These are phyloP conservation scores for Zaprionus obscuricornis DNA, from an alignment of 2,888 invertebrate species.

Conservation along the genomic window DNA sequence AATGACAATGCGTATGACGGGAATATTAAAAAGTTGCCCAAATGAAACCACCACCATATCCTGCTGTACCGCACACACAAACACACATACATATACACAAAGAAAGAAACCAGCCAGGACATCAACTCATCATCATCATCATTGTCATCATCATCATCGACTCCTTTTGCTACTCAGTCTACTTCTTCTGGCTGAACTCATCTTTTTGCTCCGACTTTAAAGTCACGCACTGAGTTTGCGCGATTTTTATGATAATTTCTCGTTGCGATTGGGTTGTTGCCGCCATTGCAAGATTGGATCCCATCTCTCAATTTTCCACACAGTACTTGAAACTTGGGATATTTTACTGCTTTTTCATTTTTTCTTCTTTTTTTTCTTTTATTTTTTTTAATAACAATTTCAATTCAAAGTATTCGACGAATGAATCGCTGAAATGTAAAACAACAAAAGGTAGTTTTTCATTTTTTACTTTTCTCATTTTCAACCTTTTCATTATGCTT, in stretches of 20 bases:
- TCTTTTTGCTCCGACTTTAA: slow-evolving; percentile 51
- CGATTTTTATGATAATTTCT: slow-evolving; percentile 77
- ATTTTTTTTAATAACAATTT: slow-evolving; percentile 63
- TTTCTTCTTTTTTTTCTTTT: slow-evolving; percentile 12
- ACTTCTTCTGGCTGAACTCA: background rate
- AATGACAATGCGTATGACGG: slow-evolving; percentile 76
- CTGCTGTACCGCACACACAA: slow-evolving; percentile 22
- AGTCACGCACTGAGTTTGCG: slow-evolving; percentile 75
- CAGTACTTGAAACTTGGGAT: slow-evolving; percentile 28
- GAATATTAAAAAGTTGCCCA: slow-evolving; percentile 76
- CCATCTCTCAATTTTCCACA: slow-evolving; percentile 22
- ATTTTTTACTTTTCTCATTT: slow-evolving; percentile 14
- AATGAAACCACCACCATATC: slow-evolving; percentile 35
- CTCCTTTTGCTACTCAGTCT: slow-evolving; percentile 7
- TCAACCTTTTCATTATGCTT: slow-evolving; percentile 37
- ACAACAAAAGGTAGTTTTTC: slow-evolving; percentile 53
- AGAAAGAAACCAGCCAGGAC: slow-evolving; percentile 4
- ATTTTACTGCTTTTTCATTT: slow-evolving; percentile 40
- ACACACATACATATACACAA: too few species aligned
- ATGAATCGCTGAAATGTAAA: slow-evolving; percentile 63
- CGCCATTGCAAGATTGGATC: slow-evolving; percentile 64
- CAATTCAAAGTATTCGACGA: slow-evolving; percentile 47
- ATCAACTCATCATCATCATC: background rate
- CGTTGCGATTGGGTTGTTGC: slow-evolving; percentile 61
- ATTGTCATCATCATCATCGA: too few species aligned